A percentile compares a stretch with the other conserved stretches of the same genome.
Conservation (phyloP, 2,797 vertebrate species). For the Sarcoramphus papa region DNA sequence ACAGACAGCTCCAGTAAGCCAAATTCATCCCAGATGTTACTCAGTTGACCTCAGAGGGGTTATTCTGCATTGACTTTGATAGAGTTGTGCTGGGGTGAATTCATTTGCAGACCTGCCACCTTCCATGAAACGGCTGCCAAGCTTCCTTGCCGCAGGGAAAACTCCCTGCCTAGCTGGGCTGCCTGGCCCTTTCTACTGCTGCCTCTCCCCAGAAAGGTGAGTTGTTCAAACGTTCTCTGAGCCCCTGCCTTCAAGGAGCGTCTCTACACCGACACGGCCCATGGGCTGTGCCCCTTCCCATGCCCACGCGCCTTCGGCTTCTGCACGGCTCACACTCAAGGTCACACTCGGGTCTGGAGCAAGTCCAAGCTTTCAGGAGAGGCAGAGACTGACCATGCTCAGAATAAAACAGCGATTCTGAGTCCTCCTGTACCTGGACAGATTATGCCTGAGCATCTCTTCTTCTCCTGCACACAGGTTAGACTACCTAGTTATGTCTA, state of each 20-base stretch:
- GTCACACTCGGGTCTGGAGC: neutral
- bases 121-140: neutral
- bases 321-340: neutral
- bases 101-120: neutral
- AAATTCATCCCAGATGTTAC: constrained; percentile 6
- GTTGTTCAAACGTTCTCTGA: neutral
- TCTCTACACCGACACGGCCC: neutral
- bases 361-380: neutral
- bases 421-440: neutral
- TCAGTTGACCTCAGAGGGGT: neutral
- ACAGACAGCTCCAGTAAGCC: neutral
- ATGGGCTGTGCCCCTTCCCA: neutral
- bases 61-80: neutral
- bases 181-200: neutral
- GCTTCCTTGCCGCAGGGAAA: neutral
- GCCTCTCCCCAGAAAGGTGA: neutral
- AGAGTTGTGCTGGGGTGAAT: neutral
- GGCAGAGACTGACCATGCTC: neutral
- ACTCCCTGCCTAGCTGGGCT: neutral
- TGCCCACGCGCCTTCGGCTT: neutral
- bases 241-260: neutral
- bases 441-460: neutral
- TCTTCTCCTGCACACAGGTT: neutral
- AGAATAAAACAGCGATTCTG: neutral
- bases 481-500: neutral